Base-by-base conservation (phyloP, 2,113 vertebrate genomes). In the Neodon shergylaensis region DNA sequence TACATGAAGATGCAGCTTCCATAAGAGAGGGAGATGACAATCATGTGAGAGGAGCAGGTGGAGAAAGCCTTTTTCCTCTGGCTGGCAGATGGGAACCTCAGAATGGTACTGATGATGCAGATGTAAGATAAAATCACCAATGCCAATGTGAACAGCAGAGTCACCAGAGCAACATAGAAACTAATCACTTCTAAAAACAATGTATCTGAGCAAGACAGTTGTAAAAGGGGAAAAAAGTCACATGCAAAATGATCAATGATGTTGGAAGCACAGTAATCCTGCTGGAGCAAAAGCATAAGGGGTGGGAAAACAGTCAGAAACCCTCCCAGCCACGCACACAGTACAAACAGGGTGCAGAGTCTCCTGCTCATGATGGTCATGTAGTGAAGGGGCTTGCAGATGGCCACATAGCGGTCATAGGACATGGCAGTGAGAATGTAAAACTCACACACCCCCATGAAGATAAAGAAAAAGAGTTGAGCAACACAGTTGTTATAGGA, bases 401-500 rank as follows among this genome's bases (percentile, higher is more conserved):
- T 98, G 36, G 97, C 97, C 49, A 97, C 94, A 3, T 97, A 98
- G 8, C 91, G 88, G 49, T 98, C 97, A 22, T 98, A 98, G 17
- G 97, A 98, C 98, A 98, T 97, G 54, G 96, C 91, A 0, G 98
- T 98, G 5, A 98, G 90, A 78, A 98, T 87, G 70, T 96, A 98
- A 94, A 98, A 97, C 39, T 98, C 98, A 31, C 96, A 92, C 78
- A 97, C 97, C 0, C 97, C 96, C 94, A 98, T 92, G 87, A 98
- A 98, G 83, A 97, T 98, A 61, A 97, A 97, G 91, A 98, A 97
- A 70, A 98, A 98, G 5, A 98, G 86, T 24, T 98, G 98, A 26
- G 96, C 92, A 76, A 95, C 92, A 95, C 98, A 98, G 14, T 77
- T 95, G 72, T 89, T 63, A 17, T 91, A 97, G 78, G 97, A 97